Conservation (phyloP, 2,113 vertebrate genomes). For the Melanostigma gelatinosum region DNA sequence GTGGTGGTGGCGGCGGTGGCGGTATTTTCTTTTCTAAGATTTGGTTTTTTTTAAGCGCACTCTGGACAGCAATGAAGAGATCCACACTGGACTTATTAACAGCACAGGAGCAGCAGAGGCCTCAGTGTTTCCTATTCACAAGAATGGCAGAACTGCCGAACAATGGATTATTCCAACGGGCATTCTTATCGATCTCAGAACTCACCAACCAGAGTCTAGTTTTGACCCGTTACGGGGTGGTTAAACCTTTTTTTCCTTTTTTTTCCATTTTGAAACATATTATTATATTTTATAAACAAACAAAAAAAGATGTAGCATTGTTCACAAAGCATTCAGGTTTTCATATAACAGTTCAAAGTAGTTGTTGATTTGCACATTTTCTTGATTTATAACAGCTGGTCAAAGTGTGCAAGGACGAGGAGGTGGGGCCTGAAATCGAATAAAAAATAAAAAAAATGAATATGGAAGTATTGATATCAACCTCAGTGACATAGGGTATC, state of each 20-base stretch:
- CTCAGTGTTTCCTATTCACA: constrained; percentile 63
- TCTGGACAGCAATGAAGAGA: constrained; percentile 77
- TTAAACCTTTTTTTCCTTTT: constrained; percentile 68
- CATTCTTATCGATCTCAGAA: constrained; percentile 80
- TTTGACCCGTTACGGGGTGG: constrained; percentile 72
- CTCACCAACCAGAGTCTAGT: constrained; percentile 76
- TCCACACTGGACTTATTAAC: constrained; percentile 73
- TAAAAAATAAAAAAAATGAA: constrained; percentile 38
- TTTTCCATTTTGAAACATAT: constrained; percentile 79
- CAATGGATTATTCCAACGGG: constrained; percentile 77
- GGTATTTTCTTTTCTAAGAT: constrained; percentile 60
- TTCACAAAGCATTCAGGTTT: constrained; percentile 91
- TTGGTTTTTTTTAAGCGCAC: constrained; percentile 60
- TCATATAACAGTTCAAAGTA: constrained; percentile 81
- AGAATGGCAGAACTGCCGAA: constrained; percentile 63
- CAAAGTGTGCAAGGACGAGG: constrained; percentile 65
- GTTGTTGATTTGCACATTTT: constrained; percentile 85
- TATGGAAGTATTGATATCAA: constrained; percentile 79
- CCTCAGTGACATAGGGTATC: constrained; percentile 78
- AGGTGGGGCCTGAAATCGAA: constrained; percentile 59
- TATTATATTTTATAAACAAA: constrained; percentile 81
- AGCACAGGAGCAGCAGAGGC: constrained; percentile 67
- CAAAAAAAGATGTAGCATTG: constrained; percentile 92
- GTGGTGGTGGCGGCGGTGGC: constrained; percentile 69
- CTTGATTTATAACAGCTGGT: constrained; percentile 80